These are phyloP conservation scores for Aramus guarauna DNA, from an alignment of 2,113 vertebrate species.

Conservation along the genomic window DNA sequence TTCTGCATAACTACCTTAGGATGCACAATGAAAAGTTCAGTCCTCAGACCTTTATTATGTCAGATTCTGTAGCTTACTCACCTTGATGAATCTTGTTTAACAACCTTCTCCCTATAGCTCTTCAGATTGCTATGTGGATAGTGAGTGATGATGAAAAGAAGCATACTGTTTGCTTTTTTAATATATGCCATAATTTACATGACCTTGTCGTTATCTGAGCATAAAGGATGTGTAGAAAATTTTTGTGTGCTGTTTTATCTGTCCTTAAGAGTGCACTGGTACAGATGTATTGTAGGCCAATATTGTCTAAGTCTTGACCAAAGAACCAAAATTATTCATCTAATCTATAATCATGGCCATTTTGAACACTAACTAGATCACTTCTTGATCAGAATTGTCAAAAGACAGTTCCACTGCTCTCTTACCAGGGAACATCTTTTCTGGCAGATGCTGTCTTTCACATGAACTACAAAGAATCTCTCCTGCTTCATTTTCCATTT, in stretches of 20 bases:
- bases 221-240: background rate
- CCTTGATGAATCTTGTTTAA: background rate
- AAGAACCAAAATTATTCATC: conserved; percentile 67
- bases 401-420: conserved; percentile 55
- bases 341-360: conserved; percentile 55
- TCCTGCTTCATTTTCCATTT: conserved; percentile 3
- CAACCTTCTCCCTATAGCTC: background rate
- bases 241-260: conserved; percentile 24
- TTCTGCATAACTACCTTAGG: background rate
- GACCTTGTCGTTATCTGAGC: background rate
- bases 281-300: conserved; percentile 58
- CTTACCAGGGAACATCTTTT: conserved; percentile 11
- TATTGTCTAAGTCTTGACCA: conserved; percentile 54
- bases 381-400: conserved; percentile 69
- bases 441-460: conserved; percentile 46
- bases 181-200: background rate
- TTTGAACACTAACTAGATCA: conserved; percentile 61
- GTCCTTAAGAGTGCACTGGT: conserved; percentile 45
- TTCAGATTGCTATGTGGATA: background rate
- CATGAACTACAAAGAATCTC: background rate
- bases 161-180: background rate
- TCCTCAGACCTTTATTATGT: background rate
- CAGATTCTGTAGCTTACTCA: background rate
- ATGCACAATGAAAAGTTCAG: background rate
- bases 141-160: background rate